Evolutionary conservation across 2,888 invertebrate genomes (phyloP), one percentile per base, ranked within the genome.

Genomic region (Andrena dorsata): DNA sequence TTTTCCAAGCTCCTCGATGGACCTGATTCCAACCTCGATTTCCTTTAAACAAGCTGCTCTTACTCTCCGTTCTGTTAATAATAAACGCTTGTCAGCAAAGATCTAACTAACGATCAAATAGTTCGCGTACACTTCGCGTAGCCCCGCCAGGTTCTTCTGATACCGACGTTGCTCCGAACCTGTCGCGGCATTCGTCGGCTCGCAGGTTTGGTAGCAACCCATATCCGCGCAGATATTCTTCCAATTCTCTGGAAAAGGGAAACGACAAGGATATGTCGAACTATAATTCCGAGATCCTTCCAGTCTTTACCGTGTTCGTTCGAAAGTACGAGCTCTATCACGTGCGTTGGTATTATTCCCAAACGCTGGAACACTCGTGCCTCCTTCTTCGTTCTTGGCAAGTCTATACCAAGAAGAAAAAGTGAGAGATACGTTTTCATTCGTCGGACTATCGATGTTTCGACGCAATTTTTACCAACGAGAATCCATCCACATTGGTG

Each of bases 331-430:
- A 95, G 90, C 81, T 95, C 94, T 28, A 95, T 89, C n/a, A 95
- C 94, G 77, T 95, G 95, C 1, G 95, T 95, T 1, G 95, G 95
- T 71, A 95, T 89, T 69, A 95, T 94, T 2, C 95, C 95, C 3
- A 89, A 83, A 53, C 93, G 92, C 53, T 95, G 90, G 32, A 95
- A 88, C 49, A 91, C 91, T 83, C 92, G 93, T 1, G 95, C 95
- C 87, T 95, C 95, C 49, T 90, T 87, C 80, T 91, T 94, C 6
- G 90, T 94, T 87, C 93, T 94, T 4, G 95, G 94, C 75, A 95
- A 93, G 88, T 95, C 95, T 94, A 72, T 1, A n/a, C 41, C 41
- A 3, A 1, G 5, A 69, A 20, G 28, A 2, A 41, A 4, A 35
- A 6, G 1, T 41, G 13, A 41, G 7, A 13, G 23, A 41, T 41